These are phyloP conservation scores for Coelinius sp. DNA, from an alignment of 2,888 invertebrate species.

Conservation along the genomic window DNA sequence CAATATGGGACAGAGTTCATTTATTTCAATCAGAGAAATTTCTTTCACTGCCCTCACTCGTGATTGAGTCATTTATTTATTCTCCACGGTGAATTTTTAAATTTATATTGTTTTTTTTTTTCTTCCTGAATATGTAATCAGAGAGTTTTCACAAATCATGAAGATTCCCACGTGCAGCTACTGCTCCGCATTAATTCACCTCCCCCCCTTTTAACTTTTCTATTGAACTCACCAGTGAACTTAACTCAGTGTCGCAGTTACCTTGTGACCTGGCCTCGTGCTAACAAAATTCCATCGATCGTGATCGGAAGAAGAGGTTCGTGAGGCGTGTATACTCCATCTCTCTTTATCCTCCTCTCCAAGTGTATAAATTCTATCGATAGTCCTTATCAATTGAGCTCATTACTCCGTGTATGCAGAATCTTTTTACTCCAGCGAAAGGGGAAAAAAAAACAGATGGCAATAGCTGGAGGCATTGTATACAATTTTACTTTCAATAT, in stretches of 20 bases:
- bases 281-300: slow-evolving; percentile 42
- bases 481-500: neutral
- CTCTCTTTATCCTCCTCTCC: neutral
- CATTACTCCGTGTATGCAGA: neutral
- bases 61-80: neutral
- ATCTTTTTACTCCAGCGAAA: neutral
- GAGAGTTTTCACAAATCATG: neutral
- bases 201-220: slow-evolving; percentile 26
- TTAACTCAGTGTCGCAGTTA: slow-evolving; percentile 1
- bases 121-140: neutral
- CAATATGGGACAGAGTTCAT: slow-evolving; percentile 22
- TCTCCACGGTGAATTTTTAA: neutral
- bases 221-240: slow-evolving; percentile 18
- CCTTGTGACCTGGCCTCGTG: slow-evolving; percentile 13
- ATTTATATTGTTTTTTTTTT: neutral
- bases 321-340: slow-evolving; percentile 13
- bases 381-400: slow-evolving; percentile 1
- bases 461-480: neutral
- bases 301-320: slow-evolving; percentile 30
- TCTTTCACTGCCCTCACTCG: neutral
- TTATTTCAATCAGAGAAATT: neutral
- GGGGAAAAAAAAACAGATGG: neutral
- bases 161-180: slow-evolving; percentile 10
- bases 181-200: slow-evolving; percentile 18
- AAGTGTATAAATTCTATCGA: slow-evolving; percentile 8